These are phyloP conservation scores for Agapetus fuscipes DNA, from an alignment of 2,888 invertebrate species.

Conservation along the genomic window DNA sequence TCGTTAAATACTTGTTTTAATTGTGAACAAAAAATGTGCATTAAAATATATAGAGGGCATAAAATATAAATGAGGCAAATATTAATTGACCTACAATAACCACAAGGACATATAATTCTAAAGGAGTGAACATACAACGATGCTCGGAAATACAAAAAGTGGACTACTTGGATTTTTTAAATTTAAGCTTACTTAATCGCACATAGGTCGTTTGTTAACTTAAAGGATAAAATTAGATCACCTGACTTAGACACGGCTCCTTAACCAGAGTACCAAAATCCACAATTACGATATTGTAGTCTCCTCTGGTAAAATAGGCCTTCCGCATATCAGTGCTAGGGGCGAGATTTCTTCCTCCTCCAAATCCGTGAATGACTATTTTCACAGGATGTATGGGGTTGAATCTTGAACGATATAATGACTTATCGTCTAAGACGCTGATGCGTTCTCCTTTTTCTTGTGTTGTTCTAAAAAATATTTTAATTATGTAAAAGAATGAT, in stretches of 20 bases:
- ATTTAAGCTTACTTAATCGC: no score
- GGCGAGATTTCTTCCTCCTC: constrained; percentile 69
- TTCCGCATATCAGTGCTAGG: constrained; percentile 79
- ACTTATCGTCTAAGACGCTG: constrained; percentile 59
- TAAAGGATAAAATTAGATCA: constrained; percentile 26
- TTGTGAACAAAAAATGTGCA: no score
- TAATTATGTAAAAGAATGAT: no score
- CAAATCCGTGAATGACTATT: constrained; percentile 85
- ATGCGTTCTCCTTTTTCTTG: constrained; percentile 64
- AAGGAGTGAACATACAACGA: no score
- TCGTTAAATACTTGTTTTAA: no score
- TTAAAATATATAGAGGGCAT: no score
- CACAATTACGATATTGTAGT: constrained; percentile 81
- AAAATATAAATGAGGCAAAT: no score
- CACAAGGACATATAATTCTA: no score
- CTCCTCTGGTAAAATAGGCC: constrained; percentile 69
- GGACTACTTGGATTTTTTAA: no score
- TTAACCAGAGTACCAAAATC: constrained; percentile 71
- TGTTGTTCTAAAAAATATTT: constrained; percentile 47
- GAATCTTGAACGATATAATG: constrained; percentile 65
- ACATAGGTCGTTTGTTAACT: no score
- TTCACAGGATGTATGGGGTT: constrained; percentile 73
- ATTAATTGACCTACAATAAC: no score
- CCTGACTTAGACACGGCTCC: constrained; percentile 75
- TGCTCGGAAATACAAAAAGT: no score